Conservation (phyloP, 2,888 invertebrate species). For the Andrena dorsata region DNA sequence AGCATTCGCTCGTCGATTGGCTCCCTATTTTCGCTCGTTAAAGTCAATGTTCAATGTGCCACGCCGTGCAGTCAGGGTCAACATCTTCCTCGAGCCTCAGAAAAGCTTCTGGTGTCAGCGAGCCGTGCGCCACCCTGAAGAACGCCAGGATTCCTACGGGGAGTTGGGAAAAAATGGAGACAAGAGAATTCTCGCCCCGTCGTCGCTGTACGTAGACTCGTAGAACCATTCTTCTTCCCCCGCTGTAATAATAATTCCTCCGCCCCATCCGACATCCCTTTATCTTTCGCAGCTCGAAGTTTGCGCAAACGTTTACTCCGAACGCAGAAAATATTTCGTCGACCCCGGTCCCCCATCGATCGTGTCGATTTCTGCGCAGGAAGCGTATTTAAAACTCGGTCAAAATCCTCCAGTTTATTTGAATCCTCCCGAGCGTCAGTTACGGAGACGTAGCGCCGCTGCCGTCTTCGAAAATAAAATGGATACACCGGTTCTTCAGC, state of each 20-base stretch:
- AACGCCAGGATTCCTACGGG: not conserved
- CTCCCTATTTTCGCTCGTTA: slow-evolving; percentile 60
- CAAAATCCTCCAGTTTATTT: not conserved
- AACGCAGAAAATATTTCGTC: not conserved
- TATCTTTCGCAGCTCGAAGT: not conserved
- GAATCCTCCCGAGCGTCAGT: too few species aligned
- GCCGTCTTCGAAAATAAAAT: too few species aligned
- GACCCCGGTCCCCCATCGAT: too few species aligned
- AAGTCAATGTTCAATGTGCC: slow-evolving; percentile 50
- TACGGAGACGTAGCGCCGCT: too few species aligned
- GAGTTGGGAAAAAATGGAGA: not conserved
- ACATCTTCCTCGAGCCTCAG: slow-evolving; percentile 45
- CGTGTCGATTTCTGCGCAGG: not conserved
- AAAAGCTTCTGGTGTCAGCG: slow-evolving; percentile 29
- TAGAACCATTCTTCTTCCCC: not conserved
- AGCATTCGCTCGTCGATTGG: slow-evolving; percentile 47
- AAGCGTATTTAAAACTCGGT: slow-evolving; percentile 25
- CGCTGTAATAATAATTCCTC: not conserved
- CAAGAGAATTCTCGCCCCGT: not conserved
- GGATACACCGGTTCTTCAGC: not conserved
- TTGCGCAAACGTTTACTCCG: not conserved
- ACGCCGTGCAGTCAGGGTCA: slow-evolving; percentile 50
- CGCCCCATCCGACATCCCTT: not conserved
- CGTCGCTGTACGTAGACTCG: not conserved
- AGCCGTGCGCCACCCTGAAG: slow-evolving; percentile 14